Conservation (phyloP, 2,113 vertebrate species). For the Caracal caracal region DNA sequence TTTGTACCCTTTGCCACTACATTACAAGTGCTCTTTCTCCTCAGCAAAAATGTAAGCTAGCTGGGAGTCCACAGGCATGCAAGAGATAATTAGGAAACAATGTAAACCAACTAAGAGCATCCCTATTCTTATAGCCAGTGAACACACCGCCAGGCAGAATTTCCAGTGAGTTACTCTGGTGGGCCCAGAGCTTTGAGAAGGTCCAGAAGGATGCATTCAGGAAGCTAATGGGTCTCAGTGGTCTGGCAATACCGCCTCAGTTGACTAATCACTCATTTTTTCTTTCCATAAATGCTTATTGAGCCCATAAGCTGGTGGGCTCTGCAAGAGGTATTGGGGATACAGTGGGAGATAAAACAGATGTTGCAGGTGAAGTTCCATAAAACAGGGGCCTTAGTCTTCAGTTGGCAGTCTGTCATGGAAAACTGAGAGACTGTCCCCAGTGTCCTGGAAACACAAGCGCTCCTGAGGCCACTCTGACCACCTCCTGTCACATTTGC, state of each 20-base stretch:
- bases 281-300: not conserved
- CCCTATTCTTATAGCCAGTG: not conserved
- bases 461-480: not conserved
- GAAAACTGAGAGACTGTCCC: not conserved
- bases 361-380: not conserved
- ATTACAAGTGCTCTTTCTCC: not conserved
- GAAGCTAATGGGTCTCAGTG: not conserved
- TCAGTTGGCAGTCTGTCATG: not conserved
- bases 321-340: not conserved
- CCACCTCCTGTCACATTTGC: not conserved
- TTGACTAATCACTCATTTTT: not conserved
- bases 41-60: not conserved
- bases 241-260: not conserved
- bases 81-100: not conserved
- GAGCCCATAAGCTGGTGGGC: not conserved
- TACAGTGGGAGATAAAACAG: not conserved
- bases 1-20: not conserved
- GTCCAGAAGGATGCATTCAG: not conserved
- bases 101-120: not conserved
- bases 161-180: not conserved
- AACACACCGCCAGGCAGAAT: not conserved
- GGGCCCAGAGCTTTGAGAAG: not conserved
- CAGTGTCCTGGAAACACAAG: not conserved
- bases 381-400: not conserved
- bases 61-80: not conserved